Evolutionary conservation across 2,888 invertebrate species (phyloP).

Genomic region (Polietes domitor): DNA sequence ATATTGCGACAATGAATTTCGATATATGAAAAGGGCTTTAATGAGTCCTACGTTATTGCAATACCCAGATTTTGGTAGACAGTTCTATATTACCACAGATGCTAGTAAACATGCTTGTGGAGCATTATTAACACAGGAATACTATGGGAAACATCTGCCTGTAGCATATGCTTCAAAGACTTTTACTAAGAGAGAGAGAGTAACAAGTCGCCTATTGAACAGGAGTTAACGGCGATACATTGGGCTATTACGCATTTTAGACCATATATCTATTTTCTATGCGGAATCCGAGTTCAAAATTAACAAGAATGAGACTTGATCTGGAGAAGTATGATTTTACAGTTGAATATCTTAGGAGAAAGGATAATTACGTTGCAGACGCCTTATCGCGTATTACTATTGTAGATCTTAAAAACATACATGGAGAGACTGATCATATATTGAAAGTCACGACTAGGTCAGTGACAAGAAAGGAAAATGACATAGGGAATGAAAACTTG

Average conservation of each 20-base stretch:
- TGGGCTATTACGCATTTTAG: slow-evolving; percentile 68
- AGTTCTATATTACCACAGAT: neutral
- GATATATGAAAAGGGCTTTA: neutral
- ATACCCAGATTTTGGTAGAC: neutral
- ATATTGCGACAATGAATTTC: neutral
- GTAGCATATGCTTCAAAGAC: neutral
- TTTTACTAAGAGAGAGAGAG: neutral
- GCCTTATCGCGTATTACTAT: slow-evolving; percentile 33
- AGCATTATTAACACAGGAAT: neutral
- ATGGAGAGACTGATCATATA: neutral
- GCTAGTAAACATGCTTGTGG: neutral
- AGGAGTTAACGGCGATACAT: slow-evolving; percentile 67
- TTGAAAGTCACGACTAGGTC: slow-evolving; percentile 33
- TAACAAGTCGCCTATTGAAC: neutral
- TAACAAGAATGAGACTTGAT: slow-evolving; percentile 70
- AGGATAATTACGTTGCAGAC: slow-evolving; percentile 63
- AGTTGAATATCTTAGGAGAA: too few species aligned
- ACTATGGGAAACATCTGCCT: neutral
- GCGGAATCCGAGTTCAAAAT: slow-evolving; percentile 68
- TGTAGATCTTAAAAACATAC: slow-evolving; percentile 13
- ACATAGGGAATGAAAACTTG: neutral
- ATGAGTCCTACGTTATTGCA: neutral
- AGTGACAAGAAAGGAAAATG: slow-evolving; percentile 11
- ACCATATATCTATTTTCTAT: slow-evolving; percentile 68
- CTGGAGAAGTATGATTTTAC: slow-evolving; percentile 69